phyloP scores from a whole-genome alignment of 2,113 vertebrate species.

The Anas platyrhynchos region DNA sequence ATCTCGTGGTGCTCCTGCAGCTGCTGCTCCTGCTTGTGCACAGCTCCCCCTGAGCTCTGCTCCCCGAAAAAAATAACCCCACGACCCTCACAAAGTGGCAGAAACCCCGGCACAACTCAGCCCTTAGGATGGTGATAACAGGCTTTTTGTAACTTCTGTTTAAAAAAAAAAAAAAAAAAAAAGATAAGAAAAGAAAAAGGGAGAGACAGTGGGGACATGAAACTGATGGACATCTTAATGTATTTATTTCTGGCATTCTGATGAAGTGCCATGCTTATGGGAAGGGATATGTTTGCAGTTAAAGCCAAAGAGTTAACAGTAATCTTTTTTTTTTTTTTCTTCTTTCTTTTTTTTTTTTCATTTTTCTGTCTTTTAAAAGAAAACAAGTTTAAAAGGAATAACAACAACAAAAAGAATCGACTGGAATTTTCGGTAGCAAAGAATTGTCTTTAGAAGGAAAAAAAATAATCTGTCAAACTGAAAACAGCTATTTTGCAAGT shows the following conservation, averaged over 20 bases:
- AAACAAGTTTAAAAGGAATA: background rate
- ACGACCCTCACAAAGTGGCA: background rate
- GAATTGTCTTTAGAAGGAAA: background rate
- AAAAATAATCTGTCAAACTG: background rate
- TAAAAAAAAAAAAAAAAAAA: background rate
- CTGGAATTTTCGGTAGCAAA: background rate
- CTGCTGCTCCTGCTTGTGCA: background rate
- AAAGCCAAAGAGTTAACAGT: slow-evolving; percentile 1
- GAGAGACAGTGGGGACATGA: background rate
- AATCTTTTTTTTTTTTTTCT: background rate
- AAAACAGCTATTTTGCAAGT: slow-evolving; percentile 9
- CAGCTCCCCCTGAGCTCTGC: background rate
- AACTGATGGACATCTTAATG: slow-evolving; percentile 17
- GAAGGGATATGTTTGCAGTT: slow-evolving; percentile 37
- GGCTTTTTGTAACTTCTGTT: background rate
- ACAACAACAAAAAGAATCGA: background rate
- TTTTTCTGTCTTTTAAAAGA: background rate
- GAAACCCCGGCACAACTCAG: rapidly evolving
- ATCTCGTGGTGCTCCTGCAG: background rate
- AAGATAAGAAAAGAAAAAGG: background rate
- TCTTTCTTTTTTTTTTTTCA: background rate
- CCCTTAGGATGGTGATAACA: background rate
- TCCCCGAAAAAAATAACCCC: background rate
- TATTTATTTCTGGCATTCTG: slow-evolving; percentile 38
- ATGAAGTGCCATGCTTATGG: background rate